These are phyloP conservation scores for Eulemur macaco DNA, from an alignment of 2,113 vertebrate species.

Conservation along the genomic window DNA sequence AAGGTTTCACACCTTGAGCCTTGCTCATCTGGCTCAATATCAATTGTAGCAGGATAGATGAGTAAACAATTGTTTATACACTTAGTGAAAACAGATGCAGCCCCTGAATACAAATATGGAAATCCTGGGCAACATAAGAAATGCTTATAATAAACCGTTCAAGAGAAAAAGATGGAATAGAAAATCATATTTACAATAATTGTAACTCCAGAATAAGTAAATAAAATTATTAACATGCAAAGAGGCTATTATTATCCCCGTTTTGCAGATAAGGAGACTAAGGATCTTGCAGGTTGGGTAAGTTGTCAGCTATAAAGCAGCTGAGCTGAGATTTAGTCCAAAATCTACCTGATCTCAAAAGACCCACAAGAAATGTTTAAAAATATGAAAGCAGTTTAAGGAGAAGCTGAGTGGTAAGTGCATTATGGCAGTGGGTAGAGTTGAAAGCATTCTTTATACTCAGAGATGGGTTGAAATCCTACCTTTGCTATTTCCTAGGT, in stretches of 20 bases:
- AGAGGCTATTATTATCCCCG: background rate
- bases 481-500: background rate
- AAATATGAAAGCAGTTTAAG: background rate
- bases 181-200: background rate
- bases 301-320: background rate
- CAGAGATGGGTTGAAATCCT: background rate
- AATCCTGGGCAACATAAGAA: background rate
- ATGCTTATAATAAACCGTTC: background rate
- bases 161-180: slow-evolving; percentile 34
- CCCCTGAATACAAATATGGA: background rate
- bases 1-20: background rate
- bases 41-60: background rate
- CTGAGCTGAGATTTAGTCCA: background rate
- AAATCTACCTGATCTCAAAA: background rate
- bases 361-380: background rate
- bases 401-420: background rate
- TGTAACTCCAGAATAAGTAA: background rate
- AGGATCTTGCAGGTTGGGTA: background rate
- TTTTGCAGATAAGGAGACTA: background rate
- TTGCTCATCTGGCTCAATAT: background rate
- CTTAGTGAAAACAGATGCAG: slow-evolving; percentile 17
- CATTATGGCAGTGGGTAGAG: background rate
- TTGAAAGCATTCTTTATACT: background rate
- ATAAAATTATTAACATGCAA: slow-evolving; percentile 34
- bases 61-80: background rate